These are phyloP conservation scores for Pseudococcus longispinus DNA, from an alignment of 2,888 invertebrate species.

Conservation along the genomic window DNA sequence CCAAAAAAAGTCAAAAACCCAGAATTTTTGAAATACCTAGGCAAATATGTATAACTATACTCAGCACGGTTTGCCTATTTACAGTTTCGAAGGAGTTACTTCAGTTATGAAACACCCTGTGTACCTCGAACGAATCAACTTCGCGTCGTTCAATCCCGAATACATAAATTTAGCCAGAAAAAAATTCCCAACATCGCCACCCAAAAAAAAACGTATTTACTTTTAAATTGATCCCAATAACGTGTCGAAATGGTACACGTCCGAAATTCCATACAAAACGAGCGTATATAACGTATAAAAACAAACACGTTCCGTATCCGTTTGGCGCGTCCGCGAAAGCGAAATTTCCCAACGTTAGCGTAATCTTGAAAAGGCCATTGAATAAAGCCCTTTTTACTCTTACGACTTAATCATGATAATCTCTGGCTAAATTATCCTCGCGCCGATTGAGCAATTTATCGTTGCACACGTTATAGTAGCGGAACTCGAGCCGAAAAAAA, in stretches of 20 bases:
- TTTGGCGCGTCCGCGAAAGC: background rate
- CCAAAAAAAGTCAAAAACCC: no score
- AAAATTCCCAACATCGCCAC: background rate
- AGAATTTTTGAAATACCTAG: no score
- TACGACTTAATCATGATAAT: conserved; percentile 35
- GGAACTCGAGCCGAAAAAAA: background rate
- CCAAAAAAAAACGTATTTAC: conserved; percentile 3
- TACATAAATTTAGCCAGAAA: background rate
- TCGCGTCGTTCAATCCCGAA: background rate
- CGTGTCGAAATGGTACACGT: background rate
- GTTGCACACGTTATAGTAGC: background rate
- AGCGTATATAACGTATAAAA: background rate
- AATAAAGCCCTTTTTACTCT: background rate
- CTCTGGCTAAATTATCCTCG: conserved; percentile 1
- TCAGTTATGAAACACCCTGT: background rate
- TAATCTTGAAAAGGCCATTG: background rate
- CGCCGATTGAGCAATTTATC: conserved; percentile 28
- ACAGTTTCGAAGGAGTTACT: no score
- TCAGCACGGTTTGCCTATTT: no score
- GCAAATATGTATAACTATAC: no score
- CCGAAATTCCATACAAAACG: background rate
- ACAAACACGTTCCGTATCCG: conserved; percentile 15
- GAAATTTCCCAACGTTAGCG: background rate
- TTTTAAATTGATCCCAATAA: conserved; percentile 1
- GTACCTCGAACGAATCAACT: background rate